Percentiles rank a stretch among this genome's conserved stretches.
These are phyloP conservation scores for Drosophila cracens DNA, from an alignment of 2,888 invertebrate species.

Conservation along the genomic window DNA sequence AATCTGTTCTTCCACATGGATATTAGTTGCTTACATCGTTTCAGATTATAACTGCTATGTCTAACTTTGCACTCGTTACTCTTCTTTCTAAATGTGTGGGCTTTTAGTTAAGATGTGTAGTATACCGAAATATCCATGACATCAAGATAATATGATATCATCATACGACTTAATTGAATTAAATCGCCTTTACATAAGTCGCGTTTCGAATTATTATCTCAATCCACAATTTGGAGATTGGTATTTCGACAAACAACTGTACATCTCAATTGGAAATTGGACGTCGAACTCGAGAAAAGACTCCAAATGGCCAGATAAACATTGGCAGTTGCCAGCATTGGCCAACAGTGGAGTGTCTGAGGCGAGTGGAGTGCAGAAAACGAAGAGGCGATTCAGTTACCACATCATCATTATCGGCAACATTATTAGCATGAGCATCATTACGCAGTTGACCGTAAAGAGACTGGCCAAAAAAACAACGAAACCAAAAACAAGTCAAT, in stretches of 20 bases:
- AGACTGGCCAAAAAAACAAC: conserved; percentile 25
- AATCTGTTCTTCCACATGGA: background rate
- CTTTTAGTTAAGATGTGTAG: background rate
- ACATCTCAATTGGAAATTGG: conserved; percentile 61
- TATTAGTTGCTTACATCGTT: background rate
- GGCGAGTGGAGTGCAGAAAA: conserved; percentile 11
- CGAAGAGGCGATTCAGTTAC: conserved; percentile 58
- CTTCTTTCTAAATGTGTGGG: background rate
- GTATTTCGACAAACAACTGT: conserved; percentile 44
- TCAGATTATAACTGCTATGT: background rate
- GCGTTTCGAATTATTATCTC: conserved; percentile 27
- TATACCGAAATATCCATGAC: background rate
- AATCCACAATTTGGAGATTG: conserved; percentile 30
- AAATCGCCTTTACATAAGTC: conserved; percentile 24
- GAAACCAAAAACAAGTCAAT: conserved; percentile 65
- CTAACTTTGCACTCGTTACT: background rate
- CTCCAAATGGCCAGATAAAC: conserved; percentile 70
- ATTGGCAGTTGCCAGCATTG: conserved; percentile 58
- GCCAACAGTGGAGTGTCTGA: conserved; percentile 37
- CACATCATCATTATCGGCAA: conserved; percentile 61
- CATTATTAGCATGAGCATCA: conserved; percentile 31
- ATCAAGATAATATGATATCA: background rate
- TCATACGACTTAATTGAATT: background rate
- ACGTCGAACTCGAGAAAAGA: conserved; percentile 63
- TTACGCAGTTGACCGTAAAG: conserved; percentile 30